phyloP scores from a whole-genome alignment of 2,113 vertebrate species.

The Gobiocypris rarus region DNA sequence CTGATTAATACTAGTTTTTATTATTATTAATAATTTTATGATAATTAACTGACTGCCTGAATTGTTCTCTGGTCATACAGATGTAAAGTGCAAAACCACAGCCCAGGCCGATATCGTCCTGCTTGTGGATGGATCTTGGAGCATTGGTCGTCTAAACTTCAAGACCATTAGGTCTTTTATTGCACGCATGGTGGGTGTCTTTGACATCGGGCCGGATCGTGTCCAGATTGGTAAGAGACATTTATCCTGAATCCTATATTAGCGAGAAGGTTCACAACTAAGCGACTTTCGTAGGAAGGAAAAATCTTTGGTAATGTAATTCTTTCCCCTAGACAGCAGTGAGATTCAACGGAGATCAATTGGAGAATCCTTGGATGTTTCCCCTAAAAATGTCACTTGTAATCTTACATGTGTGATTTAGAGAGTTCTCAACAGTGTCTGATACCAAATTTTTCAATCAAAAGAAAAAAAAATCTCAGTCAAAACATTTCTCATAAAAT shows the following conservation, averaged over 20 bases:
- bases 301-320: neutral
- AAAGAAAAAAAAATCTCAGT: no score
- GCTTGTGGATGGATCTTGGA: constrained; percentile 98
- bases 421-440: neutral
- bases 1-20: neutral
- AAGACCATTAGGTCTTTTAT: constrained; percentile 93
- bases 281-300: neutral
- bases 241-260: neutral
- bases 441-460: neutral
- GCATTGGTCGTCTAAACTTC: constrained; percentile 95
- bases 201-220: constrained; percentile 91
- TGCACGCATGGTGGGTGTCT: constrained; percentile 89
- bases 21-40: neutral
- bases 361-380: neutral
- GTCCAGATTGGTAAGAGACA: constrained; percentile 91
- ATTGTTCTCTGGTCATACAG: constrained; percentile 73
- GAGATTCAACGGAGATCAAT: no score
- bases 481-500: neutral
- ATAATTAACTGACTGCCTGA: constrained; percentile 40
- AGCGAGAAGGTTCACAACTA: neutral
- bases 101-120: constrained; percentile 95
- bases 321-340: neutral
- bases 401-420: neutral
- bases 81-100: constrained; percentile 86
- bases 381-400: neutral